Percentiles rank a stretch among this genome's conserved stretches.
Conservation (phyloP, 2,113 vertebrate species). For the Tetrax tetrax region DNA sequence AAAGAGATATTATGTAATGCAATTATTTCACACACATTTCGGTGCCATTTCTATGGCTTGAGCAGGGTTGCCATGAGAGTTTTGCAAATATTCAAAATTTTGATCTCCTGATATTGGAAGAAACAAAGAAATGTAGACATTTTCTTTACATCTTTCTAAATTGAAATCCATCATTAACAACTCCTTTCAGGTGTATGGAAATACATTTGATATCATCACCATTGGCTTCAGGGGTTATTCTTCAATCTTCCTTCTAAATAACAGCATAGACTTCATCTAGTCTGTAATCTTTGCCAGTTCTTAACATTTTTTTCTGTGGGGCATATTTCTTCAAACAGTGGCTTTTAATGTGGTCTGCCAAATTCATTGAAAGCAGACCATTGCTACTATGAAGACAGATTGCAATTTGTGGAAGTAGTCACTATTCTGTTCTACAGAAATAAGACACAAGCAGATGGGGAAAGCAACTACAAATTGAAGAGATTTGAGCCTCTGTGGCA, state of each 20-base stretch:
- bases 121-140: not conserved
- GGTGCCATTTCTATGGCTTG: not conserved
- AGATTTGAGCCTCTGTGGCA: not conserved
- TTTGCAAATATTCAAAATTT: not conserved
- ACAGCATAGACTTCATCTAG: not conserved
- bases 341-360: not conserved
- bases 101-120: not conserved
- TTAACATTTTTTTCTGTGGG: not conserved
- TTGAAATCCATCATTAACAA: not conserved
- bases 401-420: not conserved
- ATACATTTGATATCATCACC: not conserved
- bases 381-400: not conserved
- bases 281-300: not conserved
- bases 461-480: not conserved
- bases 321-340: not conserved
- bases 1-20: not conserved
- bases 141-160: not conserved
- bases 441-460: not conserved
- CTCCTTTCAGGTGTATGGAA: rapidly evolving
- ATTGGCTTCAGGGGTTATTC: not conserved
- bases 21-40: not conserved
- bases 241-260: not conserved
- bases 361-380: not conserved
- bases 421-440: not conserved
- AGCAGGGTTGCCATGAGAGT: not conserved